A percentile compares a stretch with the other conserved stretches of the same genome.
These are phyloP conservation scores for Harlomillsia oculata DNA, from an alignment of 1,140 invertebrate genomes.

Conservation along the genomic window DNA sequence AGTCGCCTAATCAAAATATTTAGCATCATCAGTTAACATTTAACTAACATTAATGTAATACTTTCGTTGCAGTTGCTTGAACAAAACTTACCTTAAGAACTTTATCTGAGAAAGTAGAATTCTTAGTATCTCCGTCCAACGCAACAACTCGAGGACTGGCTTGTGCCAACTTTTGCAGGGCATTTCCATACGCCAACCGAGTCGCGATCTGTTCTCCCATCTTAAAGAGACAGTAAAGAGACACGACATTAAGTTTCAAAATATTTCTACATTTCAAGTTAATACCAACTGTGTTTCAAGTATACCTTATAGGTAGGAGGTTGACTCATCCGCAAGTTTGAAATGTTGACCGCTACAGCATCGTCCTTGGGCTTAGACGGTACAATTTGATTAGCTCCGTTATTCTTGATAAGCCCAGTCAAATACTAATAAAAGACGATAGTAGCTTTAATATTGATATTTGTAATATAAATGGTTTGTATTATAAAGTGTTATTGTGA, in stretches of 20 bases:
- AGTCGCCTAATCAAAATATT: slow-evolving; percentile 39
- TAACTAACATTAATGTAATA: neutral
- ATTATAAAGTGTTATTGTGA: neutral
- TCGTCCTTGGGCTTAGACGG: slow-evolving; percentile 57
- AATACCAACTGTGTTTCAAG: neutral
- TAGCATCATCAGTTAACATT: slow-evolving; percentile 7
- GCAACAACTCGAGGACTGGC: slow-evolving; percentile 77
- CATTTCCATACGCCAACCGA: slow-evolving; percentile 86
- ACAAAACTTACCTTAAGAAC: slow-evolving; percentile 55
- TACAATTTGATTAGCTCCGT: slow-evolving; percentile 46
- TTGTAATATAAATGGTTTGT: too few relatives aligned
- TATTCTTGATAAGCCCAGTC: slow-evolving; percentile 54
- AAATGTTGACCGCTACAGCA: slow-evolving; percentile 60
- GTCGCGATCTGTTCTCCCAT: slow-evolving; percentile 75
- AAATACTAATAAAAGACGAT: slow-evolving; percentile 50
- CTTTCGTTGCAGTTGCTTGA: neutral
- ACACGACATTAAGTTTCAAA: neutral
- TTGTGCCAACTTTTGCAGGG: slow-evolving; percentile 75
- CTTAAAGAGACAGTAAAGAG: slow-evolving; percentile 11
- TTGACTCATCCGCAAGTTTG: slow-evolving; percentile 63
- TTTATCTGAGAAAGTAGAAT: slow-evolving; percentile 93
- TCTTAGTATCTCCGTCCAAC: slow-evolving; percentile 94
- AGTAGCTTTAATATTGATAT: too few relatives aligned
- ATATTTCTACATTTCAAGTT: neutral
- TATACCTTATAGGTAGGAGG: slow-evolving; percentile 70